Evolutionary conservation across 2,797 vertebrate genomes (phyloP), one percentile per base, ranked within the genome.

Genomic region (Rhabdomys pumilio): DNA sequence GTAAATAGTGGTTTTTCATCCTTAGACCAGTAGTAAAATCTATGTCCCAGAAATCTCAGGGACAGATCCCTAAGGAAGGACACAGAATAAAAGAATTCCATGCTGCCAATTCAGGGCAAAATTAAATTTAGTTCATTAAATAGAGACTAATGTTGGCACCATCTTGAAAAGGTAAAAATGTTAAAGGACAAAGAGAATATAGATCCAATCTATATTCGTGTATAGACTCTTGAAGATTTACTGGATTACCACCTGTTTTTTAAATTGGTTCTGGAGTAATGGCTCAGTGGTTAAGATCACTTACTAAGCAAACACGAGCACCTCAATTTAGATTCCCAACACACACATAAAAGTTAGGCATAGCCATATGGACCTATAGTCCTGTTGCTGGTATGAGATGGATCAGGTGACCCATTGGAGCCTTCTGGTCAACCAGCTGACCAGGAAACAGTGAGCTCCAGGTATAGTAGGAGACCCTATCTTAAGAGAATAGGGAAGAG

Each of bases 51-150:
- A 96, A 94, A 92, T 69, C 34, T 91, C 79, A 89, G 15, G 34
- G 81, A 69, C 19, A n/a, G 47, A 59, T 65, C 93, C 73, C 95
- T 85, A 85, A 88, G 12, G 41, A 86, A 67, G 53, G 87, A 91
- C 41, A 88, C 17, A 7, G 22, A 77, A 2, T 87, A 67, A 92
- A 91, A 90, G 22, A 93, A 89, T 47, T 91, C 80, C 26, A 11
- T 65, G 47, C 20, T 73, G 55, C 19, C 79, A 77, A 61, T 65
- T 96, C 31, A 83, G 38, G 81, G 79, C 31, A 73, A 90, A 93
- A 88, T 80, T 55, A 92, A 41, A 81, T 44, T 61, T 0, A 55
- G 61, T 55, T 41, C 80, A 24, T 1, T 67, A 67, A 90, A 55
- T 26, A 47, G 11, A 93, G 34, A 22, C 50, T 91, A 76, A 73